Evolutionary conservation across 1,140 invertebrate genomes (phyloP).

Genomic region (Drosophila repletoides): DNA sequence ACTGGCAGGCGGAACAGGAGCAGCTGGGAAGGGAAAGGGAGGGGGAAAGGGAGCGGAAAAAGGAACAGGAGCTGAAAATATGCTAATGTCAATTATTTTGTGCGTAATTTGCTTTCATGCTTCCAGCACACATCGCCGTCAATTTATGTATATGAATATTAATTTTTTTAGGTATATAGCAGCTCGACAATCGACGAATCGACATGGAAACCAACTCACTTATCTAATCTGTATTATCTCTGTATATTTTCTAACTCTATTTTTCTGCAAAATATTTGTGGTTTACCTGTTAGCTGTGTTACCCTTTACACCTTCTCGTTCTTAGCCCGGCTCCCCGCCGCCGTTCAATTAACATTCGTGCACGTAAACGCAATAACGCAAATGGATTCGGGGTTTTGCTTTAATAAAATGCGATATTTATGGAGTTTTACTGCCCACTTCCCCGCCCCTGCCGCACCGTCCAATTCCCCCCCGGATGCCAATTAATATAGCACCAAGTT

Average conservation of each 20-base stretch:
- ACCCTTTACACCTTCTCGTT: not conserved
- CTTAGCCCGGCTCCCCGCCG: not conserved
- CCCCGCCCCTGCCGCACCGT: not conserved
- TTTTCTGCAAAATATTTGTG: conserved; percentile 11
- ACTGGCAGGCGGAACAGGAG: not conserved
- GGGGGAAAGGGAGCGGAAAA: not conserved
- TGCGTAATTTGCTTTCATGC: conserved; percentile 78
- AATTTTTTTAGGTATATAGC: conserved; percentile 60
- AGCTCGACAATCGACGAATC: conserved; percentile 19
- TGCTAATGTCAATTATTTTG: conserved; percentile 79
- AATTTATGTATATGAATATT: conserved; percentile 39
- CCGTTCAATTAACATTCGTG: conserved; percentile 75
- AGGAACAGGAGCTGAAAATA: conserved; percentile 57
- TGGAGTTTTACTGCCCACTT: conserved; percentile 60
- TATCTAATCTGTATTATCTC: conserved; percentile 61
- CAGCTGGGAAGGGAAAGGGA: not conserved
- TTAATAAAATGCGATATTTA: conserved; percentile 78
- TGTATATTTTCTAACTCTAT: not conserved
- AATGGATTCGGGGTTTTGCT: conserved; percentile 71
- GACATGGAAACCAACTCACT: conserved; percentile 43
- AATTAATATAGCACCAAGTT: conserved; percentile 66
- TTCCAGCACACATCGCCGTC: conserved; percentile 46
- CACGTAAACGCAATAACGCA: conserved; percentile 77
- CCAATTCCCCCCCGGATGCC: conserved; percentile 27
- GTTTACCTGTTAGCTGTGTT: not conserved